Evolutionary conservation across 2,888 invertebrate species (phyloP), one percentile per base, ranked within the genome.

Genomic region (Junonia oenone): DNA sequence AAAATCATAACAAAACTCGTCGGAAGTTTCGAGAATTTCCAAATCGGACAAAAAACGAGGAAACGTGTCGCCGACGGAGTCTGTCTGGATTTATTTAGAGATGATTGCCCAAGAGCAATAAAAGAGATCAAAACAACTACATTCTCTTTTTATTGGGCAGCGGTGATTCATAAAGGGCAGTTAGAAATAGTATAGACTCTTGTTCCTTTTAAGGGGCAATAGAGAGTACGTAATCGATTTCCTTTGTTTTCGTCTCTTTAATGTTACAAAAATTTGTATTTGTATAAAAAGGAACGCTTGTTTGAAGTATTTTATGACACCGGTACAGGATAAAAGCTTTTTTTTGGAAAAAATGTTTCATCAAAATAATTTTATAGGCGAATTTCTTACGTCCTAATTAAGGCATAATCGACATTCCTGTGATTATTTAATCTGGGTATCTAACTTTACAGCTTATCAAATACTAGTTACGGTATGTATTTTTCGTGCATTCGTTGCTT

Each of bases 41-140:
- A 58, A 62, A 59, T 59, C 60, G 59, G 56, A 61, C 59, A 62
- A 57, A 63, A 63, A 62, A 62, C 51, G 49, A 62, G 55, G 56
- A 59, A 62, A 51, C 60, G 57, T 59, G 56, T 52, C 59, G 56
- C 58, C 58, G 59, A 31, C 55, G 58, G 38, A 40, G 52, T 45
- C 56, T 53, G 60, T 63, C 62, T 63, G 62, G 59, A 59, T 66
- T 66, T 67, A 68, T 68, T 68, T 67, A 65, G 59, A 62, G 67
- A 68, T 62, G 58, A 60, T 62, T 57, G 57, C 59, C 56, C 63
- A 66, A 64, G 64, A 63, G 52, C 55, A 63, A 65, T 63, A 62
- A 66, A 63, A 47, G 59, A 66, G 62, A 65, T 64, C 67, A 64
- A 60, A 63, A 65, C 63, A 63, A 59, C 59, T 19, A 50, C 47